Percentiles rank a stretch among this genome's conserved stretches.
Evolutionary conservation across 2,113 vertebrate species (phyloP).

Genomic region (Pica pica): DNA sequence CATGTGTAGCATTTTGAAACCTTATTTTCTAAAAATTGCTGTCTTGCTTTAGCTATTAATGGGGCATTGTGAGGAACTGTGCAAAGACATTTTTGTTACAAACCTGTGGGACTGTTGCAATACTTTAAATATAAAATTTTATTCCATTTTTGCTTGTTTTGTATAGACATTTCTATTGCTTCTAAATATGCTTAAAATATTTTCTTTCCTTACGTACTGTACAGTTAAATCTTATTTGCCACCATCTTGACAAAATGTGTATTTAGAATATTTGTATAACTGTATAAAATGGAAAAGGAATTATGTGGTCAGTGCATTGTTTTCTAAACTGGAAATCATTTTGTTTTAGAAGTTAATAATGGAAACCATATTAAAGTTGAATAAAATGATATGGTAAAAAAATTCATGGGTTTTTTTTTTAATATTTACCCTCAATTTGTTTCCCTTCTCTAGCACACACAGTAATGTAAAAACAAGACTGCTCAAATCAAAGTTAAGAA

Average conservation of each 20-base stretch:
- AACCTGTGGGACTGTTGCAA: slow-evolving; percentile 96
- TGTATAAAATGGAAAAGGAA: slow-evolving; percentile 85
- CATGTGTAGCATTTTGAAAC: slow-evolving; percentile 81
- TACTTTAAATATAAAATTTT: slow-evolving; percentile 92
- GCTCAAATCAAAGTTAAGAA: neutral
- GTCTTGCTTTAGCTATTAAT: slow-evolving; percentile 81
- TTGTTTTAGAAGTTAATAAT: slow-evolving; percentile 83
- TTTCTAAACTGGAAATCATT: slow-evolving; percentile 91
- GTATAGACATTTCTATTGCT: slow-evolving; percentile 88
- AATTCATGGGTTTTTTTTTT: accelerated
- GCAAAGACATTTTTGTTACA: slow-evolving; percentile 84
- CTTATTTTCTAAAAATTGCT: slow-evolving; percentile 79
- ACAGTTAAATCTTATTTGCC: slow-evolving; percentile 81
- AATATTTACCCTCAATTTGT: neutral
- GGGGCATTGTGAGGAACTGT: slow-evolving; percentile 82
- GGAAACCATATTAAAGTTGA: slow-evolving; percentile 83
- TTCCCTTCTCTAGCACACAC: neutral
- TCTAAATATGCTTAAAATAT: slow-evolving; percentile 85
- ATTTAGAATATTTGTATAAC: slow-evolving; percentile 92
- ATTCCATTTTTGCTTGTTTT: slow-evolving; percentile 87
- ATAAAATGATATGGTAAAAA: slow-evolving; percentile 73
- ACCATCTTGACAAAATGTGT: slow-evolving; percentile 81
- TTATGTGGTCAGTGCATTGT: slow-evolving; percentile 85
- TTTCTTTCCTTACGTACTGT: slow-evolving; percentile 78
- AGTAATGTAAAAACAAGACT: neutral